phyloP scores from a whole-genome alignment of 2,797 vertebrate genomes.

The Tarsius wallacei region DNA sequence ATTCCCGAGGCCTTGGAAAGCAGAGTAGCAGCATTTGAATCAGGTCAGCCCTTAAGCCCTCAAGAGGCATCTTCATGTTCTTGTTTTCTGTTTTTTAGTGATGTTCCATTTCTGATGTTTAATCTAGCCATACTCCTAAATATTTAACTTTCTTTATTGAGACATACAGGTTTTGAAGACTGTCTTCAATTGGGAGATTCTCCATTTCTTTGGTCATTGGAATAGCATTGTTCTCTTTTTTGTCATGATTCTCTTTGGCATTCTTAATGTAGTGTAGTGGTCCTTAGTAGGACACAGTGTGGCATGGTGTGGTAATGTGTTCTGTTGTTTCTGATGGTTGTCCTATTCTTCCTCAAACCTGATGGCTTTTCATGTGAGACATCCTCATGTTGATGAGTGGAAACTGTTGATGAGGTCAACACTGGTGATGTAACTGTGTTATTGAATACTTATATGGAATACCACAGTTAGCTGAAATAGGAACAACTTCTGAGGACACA shows the following conservation, averaged over 20 bases:
- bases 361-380: slow-evolving; percentile 27
- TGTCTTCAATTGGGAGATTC: not conserved
- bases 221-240: not conserved
- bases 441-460: not conserved
- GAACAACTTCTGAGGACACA: slow-evolving; percentile 44
- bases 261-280: not conserved
- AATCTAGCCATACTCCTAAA: not conserved
- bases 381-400: not conserved
- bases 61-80: not conserved
- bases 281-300: not conserved
- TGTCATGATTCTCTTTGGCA: not conserved
- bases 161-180: not conserved
- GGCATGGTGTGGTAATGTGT: not conserved
- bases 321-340: slow-evolving; percentile 14
- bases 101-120: slow-evolving; percentile 49
- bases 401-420: not conserved
- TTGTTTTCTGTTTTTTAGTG: slow-evolving; percentile 18
- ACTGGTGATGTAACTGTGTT: not conserved
- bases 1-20: not conserved
- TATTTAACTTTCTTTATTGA: slow-evolving; percentile 39
- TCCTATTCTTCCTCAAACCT: not conserved
- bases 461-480: slow-evolving; percentile 10
- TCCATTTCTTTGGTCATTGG: slow-evolving; percentile 2
- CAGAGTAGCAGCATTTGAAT: not conserved
- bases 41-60: not conserved